Percentiles rank a stretch among this genome's conserved stretches.
phyloP scores from a whole-genome alignment of 2,888 invertebrate species.

The Drosophila seclusa region DNA sequence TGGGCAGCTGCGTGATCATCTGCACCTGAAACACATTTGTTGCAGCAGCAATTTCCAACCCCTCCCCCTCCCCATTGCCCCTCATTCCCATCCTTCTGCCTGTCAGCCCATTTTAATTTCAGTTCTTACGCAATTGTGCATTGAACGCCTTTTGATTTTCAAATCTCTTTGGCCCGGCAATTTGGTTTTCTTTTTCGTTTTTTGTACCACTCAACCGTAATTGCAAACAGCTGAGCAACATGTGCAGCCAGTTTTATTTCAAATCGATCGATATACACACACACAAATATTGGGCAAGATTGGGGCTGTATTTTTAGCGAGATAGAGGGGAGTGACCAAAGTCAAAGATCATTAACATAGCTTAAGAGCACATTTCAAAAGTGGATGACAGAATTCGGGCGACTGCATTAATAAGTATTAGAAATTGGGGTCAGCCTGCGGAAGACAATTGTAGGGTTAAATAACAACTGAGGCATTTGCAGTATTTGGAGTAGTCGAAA shows the following conservation, averaged over 20 bases:
- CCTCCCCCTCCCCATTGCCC: not conserved
- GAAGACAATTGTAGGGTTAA: not conserved
- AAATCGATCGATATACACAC: constrained; percentile 37
- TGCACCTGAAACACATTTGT: constrained; percentile 56
- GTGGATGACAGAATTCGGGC: not conserved
- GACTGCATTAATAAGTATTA: not conserved
- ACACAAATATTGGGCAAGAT: constrained; percentile 20
- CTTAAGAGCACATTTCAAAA: constrained; percentile 5
- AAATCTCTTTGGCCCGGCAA: constrained; percentile 37
- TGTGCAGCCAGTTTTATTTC: constrained; percentile 50
- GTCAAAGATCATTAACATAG: constrained; percentile 45
- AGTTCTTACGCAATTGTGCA: constrained; percentile 65
- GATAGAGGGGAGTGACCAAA: constrained; percentile 1
- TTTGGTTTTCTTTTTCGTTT: constrained; percentile 12
- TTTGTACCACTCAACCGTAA: constrained; percentile 53
- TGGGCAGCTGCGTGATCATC: constrained; percentile 45
- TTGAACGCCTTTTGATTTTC: constrained; percentile 64
- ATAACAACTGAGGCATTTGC: not conserved
- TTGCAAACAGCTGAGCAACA: constrained; percentile 78
- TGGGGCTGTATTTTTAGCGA: constrained; percentile 10
- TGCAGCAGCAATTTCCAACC: constrained; percentile 4
- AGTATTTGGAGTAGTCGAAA: too few species aligned
- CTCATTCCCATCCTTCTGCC: not conserved
- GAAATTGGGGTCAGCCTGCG: constrained; percentile 13
- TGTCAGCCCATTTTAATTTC: constrained; percentile 9